Conservation (phyloP, 2,113 vertebrate genomes). For the Phylloscopus trochilus region DNA sequence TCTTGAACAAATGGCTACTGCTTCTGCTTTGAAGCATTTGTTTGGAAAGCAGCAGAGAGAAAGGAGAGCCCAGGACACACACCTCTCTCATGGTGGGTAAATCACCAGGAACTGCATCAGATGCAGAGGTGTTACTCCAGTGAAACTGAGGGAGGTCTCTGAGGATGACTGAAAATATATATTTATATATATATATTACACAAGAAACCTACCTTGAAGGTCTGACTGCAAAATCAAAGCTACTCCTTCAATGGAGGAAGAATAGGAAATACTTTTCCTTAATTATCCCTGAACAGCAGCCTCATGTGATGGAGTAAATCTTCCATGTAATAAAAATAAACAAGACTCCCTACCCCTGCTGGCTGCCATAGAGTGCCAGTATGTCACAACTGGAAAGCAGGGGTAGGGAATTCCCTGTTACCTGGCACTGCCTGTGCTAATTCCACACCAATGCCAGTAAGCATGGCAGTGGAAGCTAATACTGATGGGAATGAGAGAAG, state of each 20-base stretch:
- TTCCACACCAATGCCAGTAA: neutral
- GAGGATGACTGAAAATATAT: neutral
- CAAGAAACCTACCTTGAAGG: neutral
- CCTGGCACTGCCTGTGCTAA: neutral
- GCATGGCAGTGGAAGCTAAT: neutral
- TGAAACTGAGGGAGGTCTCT: neutral
- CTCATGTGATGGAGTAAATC: neutral
- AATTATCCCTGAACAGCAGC: conserved; percentile 5
- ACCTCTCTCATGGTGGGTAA: neutral
- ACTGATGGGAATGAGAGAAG: neutral
- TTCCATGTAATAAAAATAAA: conserved; percentile 49
- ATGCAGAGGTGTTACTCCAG: neutral
- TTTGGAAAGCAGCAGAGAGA: neutral
- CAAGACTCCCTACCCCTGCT: neutral
- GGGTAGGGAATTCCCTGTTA: neutral
- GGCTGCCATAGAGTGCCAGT: neutral
- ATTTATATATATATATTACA: neutral
- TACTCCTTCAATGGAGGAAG: conserved; percentile 1
- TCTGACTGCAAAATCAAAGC: conserved; percentile 14
- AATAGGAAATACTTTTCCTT: conserved; percentile 2
- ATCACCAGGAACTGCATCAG: neutral
- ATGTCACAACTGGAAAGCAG: neutral
- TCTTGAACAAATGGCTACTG: neutral
- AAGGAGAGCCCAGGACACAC: neutral
- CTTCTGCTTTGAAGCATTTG: neutral